Conservation (phyloP, 1,140 invertebrate genomes). For the Apis laboriosa region DNA sequence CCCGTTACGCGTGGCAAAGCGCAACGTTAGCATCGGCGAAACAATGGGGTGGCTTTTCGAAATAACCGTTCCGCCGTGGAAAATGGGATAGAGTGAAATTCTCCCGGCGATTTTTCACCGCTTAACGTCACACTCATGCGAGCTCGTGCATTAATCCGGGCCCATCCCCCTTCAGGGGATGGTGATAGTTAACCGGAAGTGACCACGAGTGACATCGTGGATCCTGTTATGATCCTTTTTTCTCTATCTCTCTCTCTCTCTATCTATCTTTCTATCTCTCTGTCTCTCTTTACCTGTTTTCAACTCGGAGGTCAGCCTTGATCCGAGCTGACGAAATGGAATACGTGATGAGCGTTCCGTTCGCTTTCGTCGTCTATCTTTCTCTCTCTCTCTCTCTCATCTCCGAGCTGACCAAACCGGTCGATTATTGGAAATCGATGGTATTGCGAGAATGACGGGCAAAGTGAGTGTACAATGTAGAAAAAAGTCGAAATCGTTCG, state of each 20-base stretch:
- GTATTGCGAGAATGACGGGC: constrained; percentile 57
- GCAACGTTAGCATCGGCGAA: background rate
- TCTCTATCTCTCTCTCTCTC: background rate
- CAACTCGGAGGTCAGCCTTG: constrained; percentile 1
- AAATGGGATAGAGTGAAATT: background rate
- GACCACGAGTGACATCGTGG: constrained; percentile 28
- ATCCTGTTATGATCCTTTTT: constrained; percentile 2
- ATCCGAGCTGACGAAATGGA: constrained; percentile 59
- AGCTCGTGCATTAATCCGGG: background rate
- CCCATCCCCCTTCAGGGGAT: background rate
- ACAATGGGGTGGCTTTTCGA: constrained; percentile 4
- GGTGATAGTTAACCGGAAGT: constrained; percentile 40
- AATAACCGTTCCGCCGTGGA: background rate
- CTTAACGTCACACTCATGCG: background rate
- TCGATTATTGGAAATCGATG: constrained; percentile 68
- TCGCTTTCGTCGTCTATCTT: constrained; percentile 8
- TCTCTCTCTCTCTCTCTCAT: background rate
- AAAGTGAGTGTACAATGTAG: constrained; percentile 46
- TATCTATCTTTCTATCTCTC: constrained; percentile 11
- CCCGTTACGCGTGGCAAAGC: background rate
- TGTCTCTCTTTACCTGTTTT: background rate
- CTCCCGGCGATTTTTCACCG: background rate
- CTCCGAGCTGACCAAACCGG: background rate
- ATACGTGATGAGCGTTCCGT: constrained; percentile 67
- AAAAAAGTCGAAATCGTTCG: background rate